These are phyloP conservation scores for Ormyrus nitidulus DNA, from an alignment of 2,888 invertebrate species.

Conservation along the genomic window DNA sequence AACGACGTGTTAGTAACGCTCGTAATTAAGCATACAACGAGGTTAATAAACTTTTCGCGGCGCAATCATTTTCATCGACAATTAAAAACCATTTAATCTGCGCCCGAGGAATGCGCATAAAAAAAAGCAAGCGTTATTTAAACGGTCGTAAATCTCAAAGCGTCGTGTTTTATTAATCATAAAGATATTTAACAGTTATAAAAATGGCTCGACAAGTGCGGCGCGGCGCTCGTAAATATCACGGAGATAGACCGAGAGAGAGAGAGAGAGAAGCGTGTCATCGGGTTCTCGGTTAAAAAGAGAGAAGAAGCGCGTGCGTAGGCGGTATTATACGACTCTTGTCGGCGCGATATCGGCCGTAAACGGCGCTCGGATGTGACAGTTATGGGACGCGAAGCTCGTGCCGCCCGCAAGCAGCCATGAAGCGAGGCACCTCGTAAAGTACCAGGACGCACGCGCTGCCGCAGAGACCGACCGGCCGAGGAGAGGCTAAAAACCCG, in stretches of 20 bases:
- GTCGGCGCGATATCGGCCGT: conserved; percentile 58
- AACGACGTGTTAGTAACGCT: background rate
- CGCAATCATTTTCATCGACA: conserved; percentile 13
- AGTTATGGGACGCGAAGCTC: conserved; percentile 72
- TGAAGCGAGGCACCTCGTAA: conserved; percentile 71
- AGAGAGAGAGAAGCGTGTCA: background rate
- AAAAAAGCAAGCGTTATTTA: conserved; percentile 26
- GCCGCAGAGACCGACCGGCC: background rate
- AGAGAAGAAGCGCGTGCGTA: conserved; percentile 1
- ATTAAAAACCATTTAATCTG: conserved; percentile 47
- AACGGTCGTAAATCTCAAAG: conserved; percentile 49
- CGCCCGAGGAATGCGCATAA: conserved; percentile 3
- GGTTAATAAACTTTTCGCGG: conserved; percentile 43
- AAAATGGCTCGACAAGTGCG: conserved; percentile 40
- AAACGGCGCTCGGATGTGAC: conserved; percentile 72
- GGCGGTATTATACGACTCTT: conserved; percentile 13
- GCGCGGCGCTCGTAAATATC: conserved; percentile 53
- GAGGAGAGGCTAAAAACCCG: background rate
- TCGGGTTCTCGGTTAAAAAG: conserved; percentile 11
- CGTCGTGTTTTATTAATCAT: conserved; percentile 54
- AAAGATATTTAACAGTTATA: conserved; percentile 54
- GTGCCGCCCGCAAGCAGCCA: conserved; percentile 70
- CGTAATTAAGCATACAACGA: conserved; percentile 26
- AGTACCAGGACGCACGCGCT: conserved; percentile 54
- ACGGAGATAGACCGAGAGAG: background rate